Percentiles rank a stretch among this genome's conserved stretches.
Conservation (phyloP, 2,113 vertebrate species). For the Myotis yumanensis region DNA sequence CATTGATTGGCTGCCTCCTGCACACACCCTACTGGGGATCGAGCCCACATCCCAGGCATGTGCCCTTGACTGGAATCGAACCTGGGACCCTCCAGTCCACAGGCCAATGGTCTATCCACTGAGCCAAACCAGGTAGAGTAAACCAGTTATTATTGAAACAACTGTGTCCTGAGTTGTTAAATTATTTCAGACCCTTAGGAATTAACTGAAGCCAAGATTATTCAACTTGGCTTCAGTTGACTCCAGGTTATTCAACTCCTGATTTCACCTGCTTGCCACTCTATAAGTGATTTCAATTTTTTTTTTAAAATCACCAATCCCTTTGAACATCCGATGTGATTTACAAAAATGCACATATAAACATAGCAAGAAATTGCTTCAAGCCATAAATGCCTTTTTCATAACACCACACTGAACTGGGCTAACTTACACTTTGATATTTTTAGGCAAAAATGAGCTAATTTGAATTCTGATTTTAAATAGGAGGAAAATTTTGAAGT, state of each 20-base stretch:
- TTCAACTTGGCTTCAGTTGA: neutral
- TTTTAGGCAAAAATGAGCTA: neutral
- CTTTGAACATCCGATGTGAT: neutral
- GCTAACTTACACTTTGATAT: neutral
- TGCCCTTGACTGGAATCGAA: no score
- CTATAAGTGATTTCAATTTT: neutral
- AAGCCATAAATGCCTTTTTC: neutral
- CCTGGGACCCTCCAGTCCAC: no score
- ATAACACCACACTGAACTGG: neutral
- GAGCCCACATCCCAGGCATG: no score
- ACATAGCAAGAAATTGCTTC: neutral
- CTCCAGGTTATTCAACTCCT: neutral
- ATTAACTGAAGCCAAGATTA: neutral
- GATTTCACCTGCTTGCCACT: neutral
- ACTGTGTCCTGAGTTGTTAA: neutral
- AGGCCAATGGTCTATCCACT: no score
- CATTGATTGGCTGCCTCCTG: no score
- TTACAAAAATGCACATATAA: neutral
- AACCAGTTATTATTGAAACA: neutral
- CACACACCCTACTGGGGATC: no score
- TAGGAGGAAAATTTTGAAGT: neutral
- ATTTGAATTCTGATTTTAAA: neutral
- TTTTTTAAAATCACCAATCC: neutral
- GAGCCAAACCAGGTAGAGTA: no score
- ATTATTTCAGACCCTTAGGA: neutral